phyloP scores from a whole-genome alignment of 2,888 invertebrate species.

The Sphinx pinastri region DNA sequence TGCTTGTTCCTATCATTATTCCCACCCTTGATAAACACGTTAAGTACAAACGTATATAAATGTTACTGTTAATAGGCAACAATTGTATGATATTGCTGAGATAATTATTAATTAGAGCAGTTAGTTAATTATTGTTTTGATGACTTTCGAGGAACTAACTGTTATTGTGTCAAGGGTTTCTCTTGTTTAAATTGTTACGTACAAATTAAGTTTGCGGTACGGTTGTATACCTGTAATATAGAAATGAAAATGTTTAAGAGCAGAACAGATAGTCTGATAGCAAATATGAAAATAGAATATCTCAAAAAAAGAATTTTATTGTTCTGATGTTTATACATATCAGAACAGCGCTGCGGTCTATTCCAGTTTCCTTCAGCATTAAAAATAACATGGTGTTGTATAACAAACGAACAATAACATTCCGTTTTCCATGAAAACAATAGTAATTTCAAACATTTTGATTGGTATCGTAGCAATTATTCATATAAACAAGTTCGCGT shows the following conservation, averaged over 20 bases:
- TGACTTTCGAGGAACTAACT: neutral
- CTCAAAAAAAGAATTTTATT: neutral
- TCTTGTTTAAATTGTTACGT: too few species aligned
- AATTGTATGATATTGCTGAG: slow-evolving; percentile 33
- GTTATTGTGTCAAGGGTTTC: neutral
- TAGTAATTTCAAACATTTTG: slow-evolving; percentile 4
- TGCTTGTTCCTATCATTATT: slow-evolving; percentile 52
- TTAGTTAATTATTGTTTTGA: slow-evolving; percentile 24
- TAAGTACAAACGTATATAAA: slow-evolving; percentile 47
- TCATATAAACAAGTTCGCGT: neutral
- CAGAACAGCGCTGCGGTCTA: neutral
- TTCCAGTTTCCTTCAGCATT: neutral
- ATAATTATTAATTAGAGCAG: slow-evolving; percentile 16
- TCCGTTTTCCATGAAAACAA: neutral
- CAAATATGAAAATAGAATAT: too few species aligned
- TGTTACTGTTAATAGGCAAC: slow-evolving; percentile 43
- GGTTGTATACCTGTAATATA: too few species aligned
- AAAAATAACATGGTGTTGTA: neutral
- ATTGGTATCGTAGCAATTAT: neutral
- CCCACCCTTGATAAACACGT: slow-evolving; percentile 45
- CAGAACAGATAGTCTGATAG: too few species aligned
- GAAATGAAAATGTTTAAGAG: too few species aligned
- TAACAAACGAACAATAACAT: neutral
- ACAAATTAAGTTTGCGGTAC: too few species aligned
- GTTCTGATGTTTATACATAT: too few species aligned